Conservation (phyloP, 1,140 invertebrate species). For the Dendrolimus kikuchii region DNA sequence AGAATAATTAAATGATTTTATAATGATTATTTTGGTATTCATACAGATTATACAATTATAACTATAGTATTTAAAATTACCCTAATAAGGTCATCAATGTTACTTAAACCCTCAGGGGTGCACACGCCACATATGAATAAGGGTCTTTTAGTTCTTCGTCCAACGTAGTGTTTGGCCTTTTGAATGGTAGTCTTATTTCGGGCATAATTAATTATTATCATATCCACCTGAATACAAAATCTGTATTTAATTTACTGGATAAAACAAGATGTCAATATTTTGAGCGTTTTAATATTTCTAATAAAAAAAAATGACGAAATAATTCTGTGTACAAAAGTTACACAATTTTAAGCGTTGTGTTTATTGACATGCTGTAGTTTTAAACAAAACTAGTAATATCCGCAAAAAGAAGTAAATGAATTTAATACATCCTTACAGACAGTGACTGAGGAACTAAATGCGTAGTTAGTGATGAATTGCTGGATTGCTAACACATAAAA, state of each 20-base stretch:
- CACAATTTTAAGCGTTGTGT: too few species aligned
- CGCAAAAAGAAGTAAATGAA: too few species aligned
- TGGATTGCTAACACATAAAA: not conserved
- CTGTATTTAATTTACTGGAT: not conserved
- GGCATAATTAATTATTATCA: slow-evolving; percentile 37
- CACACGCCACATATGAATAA: slow-evolving; percentile 35
- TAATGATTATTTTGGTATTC: too few species aligned
- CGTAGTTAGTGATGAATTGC: too few species aligned
- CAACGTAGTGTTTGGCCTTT: slow-evolving; percentile 31
- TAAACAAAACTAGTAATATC: too few species aligned
- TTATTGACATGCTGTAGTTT: too few species aligned
- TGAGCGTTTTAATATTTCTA: too few species aligned
- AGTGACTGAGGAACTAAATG: too few species aligned
- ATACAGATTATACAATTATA: not conserved
- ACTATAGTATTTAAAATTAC: slow-evolving; percentile 6
- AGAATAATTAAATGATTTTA: too few species aligned
- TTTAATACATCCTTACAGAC: too few species aligned
- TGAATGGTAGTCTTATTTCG: slow-evolving; percentile 22
- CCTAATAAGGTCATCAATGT: slow-evolving; percentile 39
- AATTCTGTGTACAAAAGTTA: too few species aligned
- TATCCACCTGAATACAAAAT: slow-evolving; percentile 30
- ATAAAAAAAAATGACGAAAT: too few species aligned
- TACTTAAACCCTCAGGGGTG: slow-evolving; percentile 29
- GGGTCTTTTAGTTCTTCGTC: slow-evolving; percentile 25
- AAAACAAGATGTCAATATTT: not conserved